Evolutionary conservation across 92 coral and sea anemone genomes (phyloP).

Genomic region (Epizoanthus rinbou): DNA sequence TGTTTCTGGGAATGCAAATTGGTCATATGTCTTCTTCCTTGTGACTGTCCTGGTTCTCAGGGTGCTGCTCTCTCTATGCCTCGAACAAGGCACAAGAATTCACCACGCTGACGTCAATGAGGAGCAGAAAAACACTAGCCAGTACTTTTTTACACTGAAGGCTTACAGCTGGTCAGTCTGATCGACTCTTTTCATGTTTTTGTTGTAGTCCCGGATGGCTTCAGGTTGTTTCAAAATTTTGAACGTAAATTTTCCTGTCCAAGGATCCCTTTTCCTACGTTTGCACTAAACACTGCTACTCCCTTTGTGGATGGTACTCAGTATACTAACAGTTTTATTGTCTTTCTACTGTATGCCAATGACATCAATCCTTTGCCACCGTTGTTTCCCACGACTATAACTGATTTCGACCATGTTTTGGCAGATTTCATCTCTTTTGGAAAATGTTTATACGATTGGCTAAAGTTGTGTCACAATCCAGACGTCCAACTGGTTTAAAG

Average conservation of each 20-base stretch:
- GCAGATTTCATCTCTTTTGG: conserved; percentile 29
- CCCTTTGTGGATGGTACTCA: conserved; percentile 35
- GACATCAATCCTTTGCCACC: conserved; percentile 16
- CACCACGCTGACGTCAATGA: conserved; percentile 34
- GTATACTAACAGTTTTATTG: conserved; percentile 35
- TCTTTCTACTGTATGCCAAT: conserved; percentile 57
- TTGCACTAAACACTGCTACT: neutral
- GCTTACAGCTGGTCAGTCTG: conserved; percentile 44
- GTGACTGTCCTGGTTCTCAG: no score
- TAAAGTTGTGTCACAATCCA: conserved; percentile 30
- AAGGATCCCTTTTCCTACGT: neutral
- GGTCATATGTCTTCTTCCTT: no score
- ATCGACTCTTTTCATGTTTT: conserved; percentile 46
- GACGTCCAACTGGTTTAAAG: conserved; percentile 26
- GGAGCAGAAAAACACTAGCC: conserved; percentile 42
- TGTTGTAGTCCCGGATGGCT: conserved; percentile 31
- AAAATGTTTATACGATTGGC: conserved; percentile 25
- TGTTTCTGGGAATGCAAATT: no score
- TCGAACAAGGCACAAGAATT: no score
- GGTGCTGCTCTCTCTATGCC: no score
- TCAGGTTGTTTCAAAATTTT: neutral
- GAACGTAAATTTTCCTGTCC: conserved; percentile 7
- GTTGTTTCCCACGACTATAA: neutral
- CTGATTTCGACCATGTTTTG: conserved; percentile 12
- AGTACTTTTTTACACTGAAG: conserved; percentile 36